Percentiles rank a stretch among this genome's conserved stretches.
phyloP scores from a whole-genome alignment of 2,797 vertebrate genomes.

The Danio tinwini region DNA sequence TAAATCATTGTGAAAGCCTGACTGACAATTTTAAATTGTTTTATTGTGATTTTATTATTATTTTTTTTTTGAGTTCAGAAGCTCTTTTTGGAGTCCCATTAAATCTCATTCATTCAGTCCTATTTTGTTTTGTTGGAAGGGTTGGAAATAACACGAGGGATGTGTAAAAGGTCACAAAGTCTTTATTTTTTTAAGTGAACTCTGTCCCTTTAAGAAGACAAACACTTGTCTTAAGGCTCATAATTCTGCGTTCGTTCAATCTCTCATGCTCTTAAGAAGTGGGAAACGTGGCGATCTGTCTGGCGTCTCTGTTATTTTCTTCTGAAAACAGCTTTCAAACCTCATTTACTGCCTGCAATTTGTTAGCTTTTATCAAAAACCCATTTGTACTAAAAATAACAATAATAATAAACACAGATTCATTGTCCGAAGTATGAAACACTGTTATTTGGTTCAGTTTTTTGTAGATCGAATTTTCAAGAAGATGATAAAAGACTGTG shows the following conservation, averaged over 20 bases:
- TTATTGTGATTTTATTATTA: too few relatives aligned
- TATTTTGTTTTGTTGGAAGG: not conserved
- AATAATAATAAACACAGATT: too few relatives aligned
- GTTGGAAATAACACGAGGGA: not conserved
- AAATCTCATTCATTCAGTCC: too few relatives aligned
- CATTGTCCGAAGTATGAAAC: not conserved
- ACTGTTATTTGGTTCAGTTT: not conserved
- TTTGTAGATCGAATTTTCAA: not conserved
- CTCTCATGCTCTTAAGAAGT: not conserved
- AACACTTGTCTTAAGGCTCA: conserved; percentile 6
- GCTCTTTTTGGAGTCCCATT: too few relatives aligned
- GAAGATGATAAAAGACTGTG: not conserved
- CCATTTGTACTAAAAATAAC: too few relatives aligned
- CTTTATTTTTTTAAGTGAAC: not conserved
- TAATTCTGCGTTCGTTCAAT: conserved; percentile 20
- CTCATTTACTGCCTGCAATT: not conserved
- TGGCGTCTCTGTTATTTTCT: conserved; percentile 3
- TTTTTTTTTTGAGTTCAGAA: too few relatives aligned
- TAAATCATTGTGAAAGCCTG: too few relatives aligned
- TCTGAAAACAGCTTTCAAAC: not conserved
- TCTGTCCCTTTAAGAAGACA: not conserved
- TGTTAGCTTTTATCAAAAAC: too few relatives aligned
- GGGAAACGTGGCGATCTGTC: not conserved
- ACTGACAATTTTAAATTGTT: too few relatives aligned
- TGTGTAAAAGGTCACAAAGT: not conserved